Evolutionary conservation across 1,140 invertebrate species (phyloP).

Genomic region (Lordiphosa collinella): DNA sequence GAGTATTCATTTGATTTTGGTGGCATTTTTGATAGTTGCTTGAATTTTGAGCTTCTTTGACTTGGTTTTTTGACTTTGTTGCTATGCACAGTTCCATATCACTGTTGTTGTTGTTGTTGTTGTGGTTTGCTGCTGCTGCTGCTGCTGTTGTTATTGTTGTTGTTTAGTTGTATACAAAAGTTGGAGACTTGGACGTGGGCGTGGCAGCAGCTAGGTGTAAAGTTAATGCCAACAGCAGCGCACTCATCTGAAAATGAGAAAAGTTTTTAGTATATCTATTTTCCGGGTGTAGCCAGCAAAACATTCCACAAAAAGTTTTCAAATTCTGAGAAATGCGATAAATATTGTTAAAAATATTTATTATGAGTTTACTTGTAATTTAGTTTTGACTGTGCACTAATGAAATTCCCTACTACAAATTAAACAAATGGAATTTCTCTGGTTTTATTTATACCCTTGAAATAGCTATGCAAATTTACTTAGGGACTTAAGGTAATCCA

Average conservation of each 20-base stretch:
- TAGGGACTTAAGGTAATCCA: too few species aligned
- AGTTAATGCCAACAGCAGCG: slow-evolving; percentile 47
- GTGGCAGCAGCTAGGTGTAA: slow-evolving; percentile 55
- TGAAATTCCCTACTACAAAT: too few species aligned
- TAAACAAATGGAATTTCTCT: too few species aligned
- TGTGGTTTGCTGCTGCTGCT: too few species aligned
- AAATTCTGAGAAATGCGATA: neutral
- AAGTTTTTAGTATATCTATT: slow-evolving; percentile 41
- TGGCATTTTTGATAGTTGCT: slow-evolving; percentile 64
- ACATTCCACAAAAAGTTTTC: slow-evolving; percentile 3
- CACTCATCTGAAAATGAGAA: slow-evolving; percentile 64
- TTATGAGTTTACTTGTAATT: too few species aligned
- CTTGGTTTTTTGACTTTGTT: slow-evolving; percentile 56
- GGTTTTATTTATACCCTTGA: too few species aligned
- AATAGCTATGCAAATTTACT: too few species aligned
- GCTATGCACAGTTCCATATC: slow-evolving; percentile 72
- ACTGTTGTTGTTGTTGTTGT: slow-evolving; percentile 42
- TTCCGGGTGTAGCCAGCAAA: neutral
- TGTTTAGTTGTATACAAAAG: slow-evolving; percentile 6
- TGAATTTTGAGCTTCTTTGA: slow-evolving; percentile 43
- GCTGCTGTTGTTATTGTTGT: neutral
- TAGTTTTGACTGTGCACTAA: too few species aligned
- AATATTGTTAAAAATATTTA: too few species aligned
- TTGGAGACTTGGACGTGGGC: slow-evolving; percentile 40
- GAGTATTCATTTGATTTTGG: slow-evolving; percentile 70